Evolutionary conservation across 1,140 invertebrate species (phyloP).

Genomic region (Drosophila miranda): DNA sequence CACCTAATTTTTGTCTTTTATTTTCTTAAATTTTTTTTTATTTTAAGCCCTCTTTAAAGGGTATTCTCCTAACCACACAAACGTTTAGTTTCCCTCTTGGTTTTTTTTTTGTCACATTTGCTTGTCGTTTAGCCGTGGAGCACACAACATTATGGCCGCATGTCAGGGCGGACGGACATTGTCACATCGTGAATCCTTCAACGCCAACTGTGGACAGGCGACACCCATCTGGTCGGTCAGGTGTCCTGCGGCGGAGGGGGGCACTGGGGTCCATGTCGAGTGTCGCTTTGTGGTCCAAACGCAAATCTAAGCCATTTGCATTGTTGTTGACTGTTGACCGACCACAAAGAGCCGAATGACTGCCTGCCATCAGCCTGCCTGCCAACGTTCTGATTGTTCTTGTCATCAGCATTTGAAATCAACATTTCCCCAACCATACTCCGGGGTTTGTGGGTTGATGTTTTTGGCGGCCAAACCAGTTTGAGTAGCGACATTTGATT

Average conservation of each 20-base stretch:
- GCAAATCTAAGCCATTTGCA: constrained; percentile 73
- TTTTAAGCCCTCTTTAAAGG: too few species aligned
- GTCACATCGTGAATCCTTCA: constrained; percentile 77
- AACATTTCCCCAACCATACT: neutral
- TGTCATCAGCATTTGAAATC: constrained; percentile 40
- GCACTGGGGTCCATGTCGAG: constrained; percentile 21
- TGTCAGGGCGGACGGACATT: constrained; percentile 54
- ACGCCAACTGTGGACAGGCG: constrained; percentile 29
- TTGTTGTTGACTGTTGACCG: constrained; percentile 59
- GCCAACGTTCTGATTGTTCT: constrained; percentile 10
- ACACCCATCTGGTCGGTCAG: constrained; percentile 41
- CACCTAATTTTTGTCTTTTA: too few species aligned
- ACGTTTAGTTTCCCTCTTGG: too few species aligned
- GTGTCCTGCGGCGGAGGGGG: constrained; percentile 17
- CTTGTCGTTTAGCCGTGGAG: constrained; percentile 42
- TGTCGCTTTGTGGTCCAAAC: constrained; percentile 66
- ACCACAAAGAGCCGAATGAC: constrained; percentile 47
- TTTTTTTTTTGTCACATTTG: constrained; percentile 22
- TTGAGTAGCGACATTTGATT: constrained; percentile 26
- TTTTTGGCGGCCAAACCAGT: constrained; percentile 12
- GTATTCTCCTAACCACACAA: too few species aligned
- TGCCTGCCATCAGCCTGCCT: neutral
- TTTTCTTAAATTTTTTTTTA: too few species aligned
- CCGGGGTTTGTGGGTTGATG: neutral
- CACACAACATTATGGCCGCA: constrained; percentile 68